Conservation (phyloP, 2,797 vertebrate species). For the Lycodopsis pacificus region DNA sequence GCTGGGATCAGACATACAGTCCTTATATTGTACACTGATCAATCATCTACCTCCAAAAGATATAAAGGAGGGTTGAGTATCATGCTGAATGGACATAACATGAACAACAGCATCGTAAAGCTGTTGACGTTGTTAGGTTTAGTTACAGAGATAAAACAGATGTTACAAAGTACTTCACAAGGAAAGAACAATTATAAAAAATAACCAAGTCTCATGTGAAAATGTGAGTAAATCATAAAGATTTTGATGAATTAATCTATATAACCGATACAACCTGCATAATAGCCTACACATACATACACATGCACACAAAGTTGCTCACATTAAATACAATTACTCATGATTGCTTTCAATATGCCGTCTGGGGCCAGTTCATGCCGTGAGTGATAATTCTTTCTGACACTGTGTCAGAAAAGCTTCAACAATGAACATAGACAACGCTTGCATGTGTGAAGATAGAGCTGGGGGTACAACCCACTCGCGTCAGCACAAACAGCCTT, state of each 20-base stretch:
- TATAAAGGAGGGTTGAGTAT: neutral
- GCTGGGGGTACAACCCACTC: neutral
- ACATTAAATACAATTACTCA: neutral
- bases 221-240: neutral
- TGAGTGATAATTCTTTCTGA: neutral
- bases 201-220: neutral
- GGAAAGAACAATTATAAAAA: neutral
- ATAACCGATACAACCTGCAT: neutral
- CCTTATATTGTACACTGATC: neutral
- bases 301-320: neutral
- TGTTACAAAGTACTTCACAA: neutral
- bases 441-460: neutral
- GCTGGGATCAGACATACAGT: neutral
- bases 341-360: neutral
- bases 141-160: neutral
- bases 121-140: neutral
- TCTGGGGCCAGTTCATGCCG: neutral
- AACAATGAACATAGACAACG: neutral
- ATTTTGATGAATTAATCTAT: neutral
- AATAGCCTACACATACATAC: neutral
- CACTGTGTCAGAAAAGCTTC: neutral
- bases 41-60: neutral
- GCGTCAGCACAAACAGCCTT: neutral
- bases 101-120: neutral
- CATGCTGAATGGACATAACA: neutral